Evolutionary conservation across 2,888 invertebrate genomes (phyloP).

Genomic region (Baronia brevicornis): DNA sequence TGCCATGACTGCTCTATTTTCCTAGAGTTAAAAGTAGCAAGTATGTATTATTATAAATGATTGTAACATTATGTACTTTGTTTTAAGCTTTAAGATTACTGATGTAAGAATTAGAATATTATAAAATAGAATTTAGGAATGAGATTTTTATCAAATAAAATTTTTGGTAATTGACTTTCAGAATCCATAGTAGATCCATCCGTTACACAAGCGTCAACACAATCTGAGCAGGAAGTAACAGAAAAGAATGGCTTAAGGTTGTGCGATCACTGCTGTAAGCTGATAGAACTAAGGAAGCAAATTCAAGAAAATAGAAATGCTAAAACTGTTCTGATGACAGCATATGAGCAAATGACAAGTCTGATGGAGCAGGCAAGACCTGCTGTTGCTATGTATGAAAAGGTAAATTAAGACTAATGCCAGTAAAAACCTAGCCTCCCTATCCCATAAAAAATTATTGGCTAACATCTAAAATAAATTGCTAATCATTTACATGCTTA

Average conservation of each 20-base stretch:
- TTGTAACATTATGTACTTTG: not conserved
- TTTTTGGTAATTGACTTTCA: constrained; percentile 26
- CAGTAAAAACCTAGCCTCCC: too few relatives aligned
- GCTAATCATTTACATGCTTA: too few relatives aligned
- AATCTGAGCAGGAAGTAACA: constrained; percentile 46
- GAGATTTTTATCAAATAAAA: constrained; percentile 1
- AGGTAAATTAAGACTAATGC: too few relatives aligned
- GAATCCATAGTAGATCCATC: constrained; percentile 69
- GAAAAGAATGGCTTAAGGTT: constrained; percentile 79
- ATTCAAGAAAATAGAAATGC: constrained; percentile 88
- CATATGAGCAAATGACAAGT: constrained; percentile 88
- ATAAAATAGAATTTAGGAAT: too few relatives aligned
- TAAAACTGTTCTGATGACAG: constrained; percentile 85
- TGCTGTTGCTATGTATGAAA: constrained; percentile 79
- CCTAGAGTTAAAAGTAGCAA: constrained; percentile 84
- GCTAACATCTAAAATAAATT: too few relatives aligned
- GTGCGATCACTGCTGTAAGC: constrained; percentile 85
- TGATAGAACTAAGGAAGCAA: constrained; percentile 85
- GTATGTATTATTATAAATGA: constrained; percentile 63
- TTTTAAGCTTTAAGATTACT: not conserved
- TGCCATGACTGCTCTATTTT: constrained; percentile 94
- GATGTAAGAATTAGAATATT: too few relatives aligned
- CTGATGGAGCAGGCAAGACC: constrained; percentile 84
- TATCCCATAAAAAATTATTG: too few relatives aligned
- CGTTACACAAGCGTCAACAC: constrained; percentile 33